A percentile compares a stretch with the other conserved stretches of the same genome.
Evolutionary conservation across 2,888 invertebrate species (phyloP).

Genomic region (Operophtera brumata): DNA sequence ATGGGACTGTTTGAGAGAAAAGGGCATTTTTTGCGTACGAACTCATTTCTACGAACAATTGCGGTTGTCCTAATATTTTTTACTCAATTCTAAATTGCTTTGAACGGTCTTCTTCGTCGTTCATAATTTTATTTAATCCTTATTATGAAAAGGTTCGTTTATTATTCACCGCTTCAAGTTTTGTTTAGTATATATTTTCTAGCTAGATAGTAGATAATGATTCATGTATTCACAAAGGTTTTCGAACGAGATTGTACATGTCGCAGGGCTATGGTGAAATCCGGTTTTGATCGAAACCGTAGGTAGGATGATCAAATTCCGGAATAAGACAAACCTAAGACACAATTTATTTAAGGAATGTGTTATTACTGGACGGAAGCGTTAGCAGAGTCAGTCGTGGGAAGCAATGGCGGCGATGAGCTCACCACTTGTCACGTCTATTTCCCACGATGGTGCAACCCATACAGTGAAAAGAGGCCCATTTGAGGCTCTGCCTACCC

Average conservation of each 20-base stretch:
- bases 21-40: conserved; percentile 58
- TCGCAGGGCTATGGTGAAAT: too few species aligned
- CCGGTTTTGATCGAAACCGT: too few species aligned
- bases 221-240: conserved; percentile 22
- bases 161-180: conserved; percentile 9
- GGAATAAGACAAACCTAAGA: too few species aligned
- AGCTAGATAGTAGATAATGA: conserved; percentile 7
- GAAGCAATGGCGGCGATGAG: too few species aligned
- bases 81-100: conserved; percentile 29
- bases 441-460: too few species aligned
- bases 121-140: conserved; percentile 20
- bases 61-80: conserved; percentile 38
- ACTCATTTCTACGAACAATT: conserved; percentile 51
- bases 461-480: too few species aligned
- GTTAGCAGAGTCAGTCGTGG: too few species aligned
- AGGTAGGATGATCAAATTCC: too few species aligned
- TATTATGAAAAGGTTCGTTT: conserved; percentile 4
- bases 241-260: conserved; percentile 16
- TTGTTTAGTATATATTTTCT: conserved; percentile 14
- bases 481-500: too few species aligned
- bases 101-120: conserved; percentile 11
- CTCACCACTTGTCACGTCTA: too few species aligned
- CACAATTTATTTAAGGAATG: too few species aligned
- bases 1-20: conserved; percentile 54
- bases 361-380: too few species aligned